phyloP scores from a whole-genome alignment of 2,113 vertebrate genomes.

The Psittacara wagleri region DNA sequence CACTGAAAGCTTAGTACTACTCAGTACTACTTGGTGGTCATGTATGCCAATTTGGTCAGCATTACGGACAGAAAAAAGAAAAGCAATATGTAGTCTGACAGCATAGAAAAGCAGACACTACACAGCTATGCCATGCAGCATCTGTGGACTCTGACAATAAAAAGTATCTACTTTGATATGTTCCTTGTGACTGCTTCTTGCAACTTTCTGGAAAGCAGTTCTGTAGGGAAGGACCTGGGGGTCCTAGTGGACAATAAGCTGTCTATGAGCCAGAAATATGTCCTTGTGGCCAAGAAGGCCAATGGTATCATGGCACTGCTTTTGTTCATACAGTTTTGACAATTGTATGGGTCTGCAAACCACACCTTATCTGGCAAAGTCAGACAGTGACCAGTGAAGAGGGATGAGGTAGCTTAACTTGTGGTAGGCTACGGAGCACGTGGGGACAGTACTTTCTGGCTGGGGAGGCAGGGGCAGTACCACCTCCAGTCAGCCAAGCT shows the following conservation, averaged over 20 bases:
- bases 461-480: not conserved
- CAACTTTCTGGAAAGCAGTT: not conserved
- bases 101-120: not conserved
- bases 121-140: not conserved
- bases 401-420: not conserved
- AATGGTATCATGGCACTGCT: not conserved
- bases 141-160: not conserved
- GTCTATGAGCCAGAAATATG: not conserved
- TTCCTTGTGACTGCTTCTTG: not conserved
- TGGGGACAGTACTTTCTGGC: not conserved
- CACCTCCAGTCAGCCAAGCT: not conserved
- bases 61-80: not conserved
- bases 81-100: not conserved
- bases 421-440: accelerated
- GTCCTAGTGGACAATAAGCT: not conserved
- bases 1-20: not conserved
- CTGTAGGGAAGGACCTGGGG: not conserved
- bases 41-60: not conserved
- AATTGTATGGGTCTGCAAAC: not conserved
- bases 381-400: accelerated
- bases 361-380: not conserved
- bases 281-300: not conserved
- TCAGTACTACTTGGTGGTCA: not conserved
- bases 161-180: not conserved
- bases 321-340: not conserved